Evolutionary conservation across 1,140 invertebrate species (phyloP), one percentile per base, ranked within the genome.

Genomic region (Aphaenogaster floridana): DNA sequence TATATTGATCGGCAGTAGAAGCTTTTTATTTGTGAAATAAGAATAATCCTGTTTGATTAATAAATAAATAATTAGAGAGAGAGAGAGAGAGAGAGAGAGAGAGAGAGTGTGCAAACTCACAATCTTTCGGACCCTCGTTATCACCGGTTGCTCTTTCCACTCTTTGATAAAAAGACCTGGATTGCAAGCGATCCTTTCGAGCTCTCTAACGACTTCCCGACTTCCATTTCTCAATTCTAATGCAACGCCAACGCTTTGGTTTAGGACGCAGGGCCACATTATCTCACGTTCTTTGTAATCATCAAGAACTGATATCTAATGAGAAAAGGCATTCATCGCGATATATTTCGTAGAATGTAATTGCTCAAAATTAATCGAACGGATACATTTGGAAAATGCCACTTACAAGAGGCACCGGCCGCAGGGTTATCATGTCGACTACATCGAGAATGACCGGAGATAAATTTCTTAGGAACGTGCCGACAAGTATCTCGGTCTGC

Each of bases 151-250:
- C 36, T 94, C 86, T 6, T 72, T 88, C 94, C 94, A 95, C 80
- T 95, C 94, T 17, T 87, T 92, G 36, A 93, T 92, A 68, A 95
- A 92, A n/a, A 64, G 72, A 39, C 45, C 64, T 2, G 94, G 92
- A 63, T 93, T 88, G 54, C 94, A 95, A 6, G 90, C 80, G 59
- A 95, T 92, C 57, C 88, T 93, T 71, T 95, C 94, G 17, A 95
- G 90, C 78, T 94, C 89, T 9, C 89, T 86, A 63, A 95, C 74
- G 0, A 94, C 77, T 59, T 93, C 88, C 13, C 88, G 93, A 76
- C 89, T 95, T 34, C 94, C 94, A 21, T 88, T 90, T 77, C 94
- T 90, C 36, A 95, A 72, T 63, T 94, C 90, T 21, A 95, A 80
- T 42, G 85, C 89, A 6, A 74, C 66, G 2, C 94, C 94, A 28